Evolutionary conservation across 2,888 invertebrate genomes (phyloP).

Genomic region (Autographa gamma): DNA sequence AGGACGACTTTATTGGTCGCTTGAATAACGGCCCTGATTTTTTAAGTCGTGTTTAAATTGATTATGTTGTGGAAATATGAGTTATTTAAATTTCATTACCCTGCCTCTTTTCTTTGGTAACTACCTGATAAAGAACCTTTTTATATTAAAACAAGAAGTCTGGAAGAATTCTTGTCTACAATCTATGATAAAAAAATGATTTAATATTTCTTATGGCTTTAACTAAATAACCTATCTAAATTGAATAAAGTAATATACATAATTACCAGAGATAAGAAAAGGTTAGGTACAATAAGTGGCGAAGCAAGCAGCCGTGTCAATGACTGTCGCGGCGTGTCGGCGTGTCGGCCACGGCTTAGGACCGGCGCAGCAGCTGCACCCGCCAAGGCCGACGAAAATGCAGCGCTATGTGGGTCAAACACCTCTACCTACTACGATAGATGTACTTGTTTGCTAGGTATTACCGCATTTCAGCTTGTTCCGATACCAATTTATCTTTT

Average conservation of each 20-base stretch:
- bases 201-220: too few species aligned
- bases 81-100: neutral
- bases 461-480: neutral
- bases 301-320: conserved; percentile 39
- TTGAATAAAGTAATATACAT: neutral
- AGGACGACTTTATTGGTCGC: conserved; percentile 88
- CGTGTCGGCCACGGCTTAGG: conserved; percentile 18
- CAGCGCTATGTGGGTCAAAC: conserved; percentile 73
- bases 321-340: conserved; percentile 29
- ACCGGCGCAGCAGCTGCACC: conserved; percentile 53
- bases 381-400: conserved; percentile 77
- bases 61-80: neutral
- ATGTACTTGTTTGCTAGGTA: conserved; percentile 30
- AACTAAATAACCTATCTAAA: too few species aligned
- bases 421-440: conserved; percentile 52
- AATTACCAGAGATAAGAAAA: conserved; percentile 3
- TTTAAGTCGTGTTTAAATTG: neutral
- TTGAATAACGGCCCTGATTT: conserved; percentile 52
- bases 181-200: too few species aligned
- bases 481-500: neutral
- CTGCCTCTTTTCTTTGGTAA: neutral
- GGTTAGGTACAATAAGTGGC: conserved; percentile 11
- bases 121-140: too few species aligned
- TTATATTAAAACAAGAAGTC: too few species aligned
- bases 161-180: too few species aligned